Percentiles rank a stretch among this genome's conserved stretches.
Evolutionary conservation across 1,140 invertebrate genomes (phyloP).

Genomic region (Dreissena polymorpha): DNA sequence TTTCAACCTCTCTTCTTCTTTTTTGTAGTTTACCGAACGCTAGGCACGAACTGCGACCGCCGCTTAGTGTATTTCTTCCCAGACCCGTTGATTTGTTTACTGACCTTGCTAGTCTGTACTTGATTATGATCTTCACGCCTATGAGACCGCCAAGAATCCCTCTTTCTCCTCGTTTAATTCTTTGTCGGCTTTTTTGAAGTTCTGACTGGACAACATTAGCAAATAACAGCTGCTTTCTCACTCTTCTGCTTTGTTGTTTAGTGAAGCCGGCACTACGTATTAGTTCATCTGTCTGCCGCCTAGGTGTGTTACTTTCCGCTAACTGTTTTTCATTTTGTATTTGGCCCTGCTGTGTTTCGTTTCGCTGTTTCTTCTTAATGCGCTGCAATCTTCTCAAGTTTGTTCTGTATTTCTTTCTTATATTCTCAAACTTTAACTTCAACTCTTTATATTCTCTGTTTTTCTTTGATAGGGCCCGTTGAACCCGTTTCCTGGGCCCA

Average conservation of each 20-base stretch:
- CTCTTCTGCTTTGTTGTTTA: constrained; percentile 1
- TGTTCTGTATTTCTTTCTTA: constrained; percentile 17
- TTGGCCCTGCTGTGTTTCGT: background rate
- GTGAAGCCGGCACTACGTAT: background rate
- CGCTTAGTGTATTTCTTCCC: background rate
- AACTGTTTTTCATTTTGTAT: background rate
- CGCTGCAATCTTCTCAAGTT: background rate
- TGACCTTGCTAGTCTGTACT: constrained; percentile 19
- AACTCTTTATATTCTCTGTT: constrained; percentile 16
- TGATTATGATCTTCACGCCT: constrained; percentile 31
- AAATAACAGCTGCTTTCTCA: constrained; percentile 49
- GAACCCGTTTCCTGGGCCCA: constrained; percentile 27
- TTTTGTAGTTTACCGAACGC: background rate
- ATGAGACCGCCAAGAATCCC: constrained; percentile 13
- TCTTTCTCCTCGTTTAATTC: constrained; percentile 1
- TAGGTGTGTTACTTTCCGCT: background rate
- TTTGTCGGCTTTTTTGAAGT: background rate
- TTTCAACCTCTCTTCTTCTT: constrained; percentile 10
- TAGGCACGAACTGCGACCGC: background rate
- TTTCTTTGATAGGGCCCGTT: constrained; percentile 15
- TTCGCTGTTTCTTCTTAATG: constrained; percentile 1
- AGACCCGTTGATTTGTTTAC: constrained; percentile 7
- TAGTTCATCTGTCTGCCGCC: constrained; percentile 4
- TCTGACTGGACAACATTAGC: constrained; percentile 26
- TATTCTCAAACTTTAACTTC: background rate